phyloP scores from a whole-genome alignment of 1,140 invertebrate species.

The Diabrotica undecimpunctata region DNA sequence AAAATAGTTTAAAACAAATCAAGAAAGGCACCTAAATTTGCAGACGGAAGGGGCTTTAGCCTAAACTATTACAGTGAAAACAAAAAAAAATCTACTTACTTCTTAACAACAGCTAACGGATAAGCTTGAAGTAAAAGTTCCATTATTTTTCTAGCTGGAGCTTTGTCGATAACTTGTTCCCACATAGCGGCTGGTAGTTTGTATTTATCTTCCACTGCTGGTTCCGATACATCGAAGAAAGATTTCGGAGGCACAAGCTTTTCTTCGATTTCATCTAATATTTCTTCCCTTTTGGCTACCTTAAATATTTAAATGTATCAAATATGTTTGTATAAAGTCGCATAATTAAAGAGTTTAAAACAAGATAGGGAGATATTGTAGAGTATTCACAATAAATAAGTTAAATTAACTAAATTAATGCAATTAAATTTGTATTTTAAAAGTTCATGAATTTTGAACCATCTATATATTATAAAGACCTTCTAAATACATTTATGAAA shows the following conservation, averaged over 20 bases:
- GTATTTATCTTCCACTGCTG: constrained; percentile 35
- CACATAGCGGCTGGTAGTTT: constrained; percentile 42
- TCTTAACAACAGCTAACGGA: constrained; percentile 38
- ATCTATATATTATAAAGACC: too few species aligned
- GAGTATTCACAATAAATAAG: too few species aligned
- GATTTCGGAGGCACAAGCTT: constrained; percentile 35
- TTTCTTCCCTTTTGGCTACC: constrained; percentile 38
- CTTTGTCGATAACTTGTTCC: constrained; percentile 42
- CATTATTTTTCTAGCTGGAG: constrained; percentile 36
- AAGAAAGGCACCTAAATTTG: not conserved
- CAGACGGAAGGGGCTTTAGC: too few species aligned
- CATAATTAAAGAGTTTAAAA: too few species aligned
- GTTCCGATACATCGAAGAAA: constrained; percentile 38
- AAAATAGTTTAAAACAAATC: too few species aligned
- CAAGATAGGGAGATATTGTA: too few species aligned
- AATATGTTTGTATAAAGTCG: too few species aligned
- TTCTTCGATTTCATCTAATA: constrained; percentile 44
- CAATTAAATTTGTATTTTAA: too few species aligned
- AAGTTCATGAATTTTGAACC: too few species aligned
- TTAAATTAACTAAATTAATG: too few species aligned
- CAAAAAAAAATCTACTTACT: constrained; percentile 20
- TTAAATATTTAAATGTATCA: constrained; percentile 4
- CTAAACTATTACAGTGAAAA: not conserved
- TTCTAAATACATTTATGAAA: too few species aligned
- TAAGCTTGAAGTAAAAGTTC: constrained; percentile 34